These are phyloP conservation scores for Arctocebus calabarensis DNA, from an alignment of 2,797 vertebrate genomes.

Conservation along the genomic window DNA sequence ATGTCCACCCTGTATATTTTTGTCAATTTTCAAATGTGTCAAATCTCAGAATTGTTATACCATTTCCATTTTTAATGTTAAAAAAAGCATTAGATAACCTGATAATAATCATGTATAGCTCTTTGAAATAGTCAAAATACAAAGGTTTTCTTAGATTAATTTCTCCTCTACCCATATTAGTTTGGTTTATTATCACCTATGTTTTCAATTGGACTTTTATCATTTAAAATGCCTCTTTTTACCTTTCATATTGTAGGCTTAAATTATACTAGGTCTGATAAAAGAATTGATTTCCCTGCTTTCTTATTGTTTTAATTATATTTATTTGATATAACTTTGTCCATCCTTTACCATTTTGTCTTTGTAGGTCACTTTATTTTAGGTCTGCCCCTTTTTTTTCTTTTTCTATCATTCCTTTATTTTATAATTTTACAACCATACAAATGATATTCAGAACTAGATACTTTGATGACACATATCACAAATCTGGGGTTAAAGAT, in stretches of 20 bases:
- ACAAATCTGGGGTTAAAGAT: constrained; percentile 25
- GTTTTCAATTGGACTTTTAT: neutral
- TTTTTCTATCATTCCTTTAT: constrained; percentile 63
- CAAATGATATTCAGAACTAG: constrained; percentile 20
- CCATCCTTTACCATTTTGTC: neutral
- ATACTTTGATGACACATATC: neutral
- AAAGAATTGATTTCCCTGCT: neutral
- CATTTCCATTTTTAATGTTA: neutral
- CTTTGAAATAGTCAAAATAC: neutral
- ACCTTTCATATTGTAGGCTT: neutral
- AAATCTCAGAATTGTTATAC: neutral
- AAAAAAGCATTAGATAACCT: neutral
- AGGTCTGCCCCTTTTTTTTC: neutral
- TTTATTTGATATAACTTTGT: neutral
- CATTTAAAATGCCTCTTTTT: neutral
- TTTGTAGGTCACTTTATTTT: neutral
- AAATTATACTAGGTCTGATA: neutral
- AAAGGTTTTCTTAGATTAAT: neutral
- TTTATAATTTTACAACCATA: constrained; percentile 38
- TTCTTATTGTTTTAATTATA: neutral
- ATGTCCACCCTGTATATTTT: neutral
- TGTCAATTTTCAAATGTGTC: neutral
- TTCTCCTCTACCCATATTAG: neutral
- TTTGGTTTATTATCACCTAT: neutral
- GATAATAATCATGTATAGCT: neutral